Evolutionary conservation across 2,113 vertebrate species (phyloP), one percentile per base, ranked within the genome.

Genomic region (Periophthalmus modestus): DNA sequence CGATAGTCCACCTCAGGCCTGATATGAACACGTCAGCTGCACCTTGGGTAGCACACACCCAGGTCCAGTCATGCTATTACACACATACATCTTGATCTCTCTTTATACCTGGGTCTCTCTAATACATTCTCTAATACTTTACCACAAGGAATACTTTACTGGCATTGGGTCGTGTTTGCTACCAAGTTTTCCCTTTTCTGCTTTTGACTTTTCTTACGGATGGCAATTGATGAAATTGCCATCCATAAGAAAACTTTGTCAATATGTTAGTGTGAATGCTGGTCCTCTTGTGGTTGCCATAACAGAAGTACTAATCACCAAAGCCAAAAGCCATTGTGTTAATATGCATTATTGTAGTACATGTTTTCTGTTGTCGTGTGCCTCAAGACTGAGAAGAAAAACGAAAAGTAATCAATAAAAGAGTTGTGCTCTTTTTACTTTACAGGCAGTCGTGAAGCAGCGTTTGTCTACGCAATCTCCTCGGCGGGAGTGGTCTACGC

Each of bases 391-490:
- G 48, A 50, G 3, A 50, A 50, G 48, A 50, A 50, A 50, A 15
- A 18, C 16, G 2, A 6, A 50, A 50, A 50, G 16, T 50, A 50
- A 50, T 69, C 5, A 72, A 48, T 48, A 15, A 33, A 70, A 70
- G 46, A 24, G 23, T 3, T 13, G 52, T 28, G 63, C 18, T 58
- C 28, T 21, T 85, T 66, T 54, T 16, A 34, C 16, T 82, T 33
- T 73, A 67, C 85, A 97, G 97, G 96, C 90, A 99, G 97, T 89
- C 95, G 97, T 70, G 97, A 99, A 89, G 96, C 96, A 5, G 97
- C 97, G 0, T 98, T 99, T 0, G 97, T 99, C 28, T 98, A 99
- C 0, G 97, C 97, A 66, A 98, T 99, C 90, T 99, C 97, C 46
- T 98, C 97, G 0, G 97, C 97, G 0, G 97, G 97, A 3, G 97